Evolutionary conservation across 2,888 invertebrate genomes (phyloP), one percentile per base, ranked within the genome.

Genomic region (Sphinx pinastri): DNA sequence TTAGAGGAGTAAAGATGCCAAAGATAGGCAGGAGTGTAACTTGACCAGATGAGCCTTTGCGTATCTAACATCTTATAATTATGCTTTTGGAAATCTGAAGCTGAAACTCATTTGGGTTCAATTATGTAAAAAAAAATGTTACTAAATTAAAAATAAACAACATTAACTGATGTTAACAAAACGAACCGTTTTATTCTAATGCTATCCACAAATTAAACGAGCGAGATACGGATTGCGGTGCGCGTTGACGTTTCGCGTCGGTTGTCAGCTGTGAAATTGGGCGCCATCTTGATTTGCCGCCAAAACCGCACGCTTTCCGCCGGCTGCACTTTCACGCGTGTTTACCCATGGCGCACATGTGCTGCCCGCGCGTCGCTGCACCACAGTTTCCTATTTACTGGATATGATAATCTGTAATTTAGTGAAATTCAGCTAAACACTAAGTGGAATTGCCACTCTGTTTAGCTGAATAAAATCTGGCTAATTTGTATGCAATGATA

Each of bases 261-360:
- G 79, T 70, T 75, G 78, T 76, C 78, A 77, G 75, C 76, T 79
- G 82, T 78, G 76, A 77, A 79, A 83, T 82, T 79, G 78, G 74
- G 70, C 76, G 79, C 84, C 84, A 84, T 84, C 80, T 84, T 83
- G 82, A 72, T 74, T 74, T 78, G 75, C 76, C 79, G 77, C 73
- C 75, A 74, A 77, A 81, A 83, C 82, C 83, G 75, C 82, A 81
- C 80, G 81, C 75, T 74, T 76, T 71, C 79, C 79, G 78, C 79
- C 76, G 79, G 74, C 72, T 63, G 63, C 77, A 77, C 79, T 80
- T 78, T 79, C 77, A 80, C 79, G 78, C 78, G 73, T 74, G 79
- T 80, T 81, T 77, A 77, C 78, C 78, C 77, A 76, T 74, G 63
- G 72, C 77, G 73, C 59, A 45, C 68, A 52, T 51, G 59, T 68